These are phyloP conservation scores for Meloidogyne hapla DNA, from an alignment of 1,140 invertebrate species.

Conservation along the genomic window DNA sequence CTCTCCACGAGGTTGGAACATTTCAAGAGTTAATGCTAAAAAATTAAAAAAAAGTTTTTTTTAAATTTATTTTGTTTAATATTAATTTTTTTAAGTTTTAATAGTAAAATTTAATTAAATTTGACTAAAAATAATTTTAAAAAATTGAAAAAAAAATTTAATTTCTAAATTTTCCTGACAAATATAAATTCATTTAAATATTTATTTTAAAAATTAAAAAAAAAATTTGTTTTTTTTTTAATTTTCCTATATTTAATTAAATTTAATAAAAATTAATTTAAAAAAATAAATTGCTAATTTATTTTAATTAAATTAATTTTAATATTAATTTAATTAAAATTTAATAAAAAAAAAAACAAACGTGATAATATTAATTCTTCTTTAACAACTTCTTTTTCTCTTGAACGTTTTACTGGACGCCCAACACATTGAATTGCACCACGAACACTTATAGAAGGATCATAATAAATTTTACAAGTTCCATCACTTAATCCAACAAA, in stretches of 20 bases:
- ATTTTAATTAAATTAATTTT: background rate
- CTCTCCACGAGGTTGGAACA: slow-evolving; percentile 74
- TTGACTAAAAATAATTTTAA: slow-evolving; percentile 1
- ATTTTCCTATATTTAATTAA: too few species aligned
- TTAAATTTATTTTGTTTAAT: background rate
- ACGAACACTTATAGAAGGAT: slow-evolving; percentile 78
- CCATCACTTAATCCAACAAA: slow-evolving; percentile 90
- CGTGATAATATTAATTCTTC: slow-evolving; percentile 73
- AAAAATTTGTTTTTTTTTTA: too few species aligned
- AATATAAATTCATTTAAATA: too few species aligned
- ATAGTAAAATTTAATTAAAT: background rate
- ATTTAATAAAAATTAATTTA: too few species aligned
- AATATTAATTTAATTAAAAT: slow-evolving; percentile 24
- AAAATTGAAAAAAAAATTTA: too few species aligned
- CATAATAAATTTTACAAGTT: slow-evolving; percentile 83
- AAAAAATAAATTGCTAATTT: background rate
- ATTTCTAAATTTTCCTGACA: too few species aligned
- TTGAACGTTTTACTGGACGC: slow-evolving; percentile 73
- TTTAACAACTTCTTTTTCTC: slow-evolving; percentile 76
- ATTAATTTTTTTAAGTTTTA: too few species aligned
- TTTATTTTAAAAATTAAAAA: too few species aligned
- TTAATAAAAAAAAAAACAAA: slow-evolving; percentile 39
- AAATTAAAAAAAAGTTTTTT: background rate
- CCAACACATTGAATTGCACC: slow-evolving; percentile 87
- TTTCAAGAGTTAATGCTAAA: slow-evolving; percentile 82